These are phyloP conservation scores for Oxygymnocypris stewartii DNA, from an alignment of 2,113 vertebrate species.

Conservation along the genomic window DNA sequence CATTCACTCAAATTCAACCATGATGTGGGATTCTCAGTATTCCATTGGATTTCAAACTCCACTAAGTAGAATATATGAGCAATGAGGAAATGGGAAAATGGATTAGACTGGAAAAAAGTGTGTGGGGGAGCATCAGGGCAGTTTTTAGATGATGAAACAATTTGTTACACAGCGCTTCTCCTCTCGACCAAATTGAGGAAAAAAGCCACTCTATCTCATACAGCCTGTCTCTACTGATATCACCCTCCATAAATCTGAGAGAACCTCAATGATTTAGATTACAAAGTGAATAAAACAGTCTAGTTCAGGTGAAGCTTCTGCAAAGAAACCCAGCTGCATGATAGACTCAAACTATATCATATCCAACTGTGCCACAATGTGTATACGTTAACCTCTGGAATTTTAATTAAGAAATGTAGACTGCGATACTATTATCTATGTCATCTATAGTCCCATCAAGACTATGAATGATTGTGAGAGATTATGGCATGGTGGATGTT, in stretches of 20 bases:
- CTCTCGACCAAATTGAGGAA: slow-evolving; percentile 13
- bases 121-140: not conserved
- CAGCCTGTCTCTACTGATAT: slow-evolving; percentile 25
- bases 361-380: not conserved
- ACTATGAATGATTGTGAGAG: not conserved
- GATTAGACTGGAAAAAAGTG: not conserved
- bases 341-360: slow-evolving; percentile 4
- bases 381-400: not conserved
- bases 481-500: not conserved
- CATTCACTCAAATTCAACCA: not conserved
- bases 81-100: not conserved
- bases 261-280: slow-evolving; percentile 26
- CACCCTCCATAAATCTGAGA: slow-evolving; percentile 26
- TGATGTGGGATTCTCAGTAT: not conserved
- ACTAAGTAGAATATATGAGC: not conserved
- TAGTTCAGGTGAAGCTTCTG: not conserved
- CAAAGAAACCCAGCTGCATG: not conserved
- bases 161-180: not conserved
- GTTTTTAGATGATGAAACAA: slow-evolving; percentile 29
- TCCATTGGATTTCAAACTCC: not conserved
- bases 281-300: not conserved
- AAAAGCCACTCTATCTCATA: not conserved
- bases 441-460: no score
- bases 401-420: no score
- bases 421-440: no score